phyloP scores from a whole-genome alignment of 2,797 vertebrate genomes.

The Muraenolepis orangiensis region DNA sequence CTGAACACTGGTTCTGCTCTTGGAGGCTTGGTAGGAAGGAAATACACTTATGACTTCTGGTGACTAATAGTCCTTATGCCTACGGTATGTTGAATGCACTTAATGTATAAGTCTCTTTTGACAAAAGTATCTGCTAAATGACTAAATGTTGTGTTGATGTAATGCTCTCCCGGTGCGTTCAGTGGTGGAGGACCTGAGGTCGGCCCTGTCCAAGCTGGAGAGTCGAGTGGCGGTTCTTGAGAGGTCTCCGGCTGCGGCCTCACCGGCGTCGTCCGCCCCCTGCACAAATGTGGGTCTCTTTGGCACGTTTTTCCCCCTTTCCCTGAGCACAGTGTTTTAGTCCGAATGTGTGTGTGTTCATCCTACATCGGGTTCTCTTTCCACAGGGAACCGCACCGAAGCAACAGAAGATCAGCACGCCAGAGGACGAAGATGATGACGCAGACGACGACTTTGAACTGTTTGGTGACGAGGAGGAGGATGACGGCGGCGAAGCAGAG shows the following conservation, averaged over 20 bases:
- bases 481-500: conserved; percentile 83
- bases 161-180: conserved; percentile 9
- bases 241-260: conserved; percentile 61
- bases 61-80: no score
- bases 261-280: conserved; percentile 43
- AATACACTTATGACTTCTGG: no score
- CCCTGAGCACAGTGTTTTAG: no score
- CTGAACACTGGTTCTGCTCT: no score
- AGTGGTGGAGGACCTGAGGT: conserved; percentile 86
- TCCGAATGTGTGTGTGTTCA: background rate
- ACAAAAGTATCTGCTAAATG: no score
- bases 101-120: no score
- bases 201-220: conserved; percentile 83
- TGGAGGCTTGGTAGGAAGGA: no score
- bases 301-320: background rate
- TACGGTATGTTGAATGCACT: no score
- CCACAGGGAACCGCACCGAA: conserved; percentile 57
- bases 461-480: conserved; percentile 90
- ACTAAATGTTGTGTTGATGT: no score
- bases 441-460: conserved; percentile 83
- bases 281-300: conserved; percentile 60
- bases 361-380: background rate
- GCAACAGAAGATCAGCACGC: conserved; percentile 46
- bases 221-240: conserved; percentile 81
- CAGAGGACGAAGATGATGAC: conserved; percentile 48